These are phyloP conservation scores for Torymus aiolomorphi DNA, from an alignment of 2,888 invertebrate species.

Conservation along the genomic window DNA sequence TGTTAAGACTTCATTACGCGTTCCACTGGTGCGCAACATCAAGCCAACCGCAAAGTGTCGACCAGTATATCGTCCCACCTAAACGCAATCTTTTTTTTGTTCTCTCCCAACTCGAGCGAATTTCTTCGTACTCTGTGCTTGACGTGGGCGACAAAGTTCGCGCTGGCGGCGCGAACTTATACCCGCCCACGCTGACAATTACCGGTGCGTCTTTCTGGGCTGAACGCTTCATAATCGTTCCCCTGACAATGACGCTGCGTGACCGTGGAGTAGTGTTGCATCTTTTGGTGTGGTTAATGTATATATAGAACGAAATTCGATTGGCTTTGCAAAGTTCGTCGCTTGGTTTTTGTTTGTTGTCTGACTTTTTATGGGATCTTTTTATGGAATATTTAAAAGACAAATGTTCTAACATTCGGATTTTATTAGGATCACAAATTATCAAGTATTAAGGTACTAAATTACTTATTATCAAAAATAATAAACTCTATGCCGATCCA, in stretches of 20 bases:
- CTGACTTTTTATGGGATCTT: not conserved
- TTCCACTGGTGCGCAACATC: conserved; percentile 37
- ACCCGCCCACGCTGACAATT: conserved; percentile 15
- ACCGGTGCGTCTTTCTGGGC: not conserved
- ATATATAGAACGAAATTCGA: not conserved
- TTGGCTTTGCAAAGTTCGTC: not conserved
- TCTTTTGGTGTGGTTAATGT: not conserved
- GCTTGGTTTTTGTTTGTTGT: not conserved
- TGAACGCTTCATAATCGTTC: conserved; percentile 25
- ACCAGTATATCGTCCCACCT: not conserved
- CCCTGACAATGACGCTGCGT: conserved; percentile 27
- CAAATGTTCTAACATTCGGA: no score
- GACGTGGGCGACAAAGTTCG: conserved; percentile 37
- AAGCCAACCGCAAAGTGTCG: conserved; percentile 17
- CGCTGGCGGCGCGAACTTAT: conserved; percentile 30
- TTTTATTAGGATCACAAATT: no score
- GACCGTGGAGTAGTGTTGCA: no score
- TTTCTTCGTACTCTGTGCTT: not conserved
- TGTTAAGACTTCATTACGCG: conserved; percentile 3
- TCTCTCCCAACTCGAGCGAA: not conserved
- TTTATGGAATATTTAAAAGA: no score
- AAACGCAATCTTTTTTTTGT: conserved; percentile 2
- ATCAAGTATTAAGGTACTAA: no score
- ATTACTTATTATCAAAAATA: no score
- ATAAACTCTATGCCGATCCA: no score